Percentiles rank a stretch among this genome's conserved stretches.
Conservation (phyloP, 2,888 invertebrate genomes). For the Tinea trinotella region DNA sequence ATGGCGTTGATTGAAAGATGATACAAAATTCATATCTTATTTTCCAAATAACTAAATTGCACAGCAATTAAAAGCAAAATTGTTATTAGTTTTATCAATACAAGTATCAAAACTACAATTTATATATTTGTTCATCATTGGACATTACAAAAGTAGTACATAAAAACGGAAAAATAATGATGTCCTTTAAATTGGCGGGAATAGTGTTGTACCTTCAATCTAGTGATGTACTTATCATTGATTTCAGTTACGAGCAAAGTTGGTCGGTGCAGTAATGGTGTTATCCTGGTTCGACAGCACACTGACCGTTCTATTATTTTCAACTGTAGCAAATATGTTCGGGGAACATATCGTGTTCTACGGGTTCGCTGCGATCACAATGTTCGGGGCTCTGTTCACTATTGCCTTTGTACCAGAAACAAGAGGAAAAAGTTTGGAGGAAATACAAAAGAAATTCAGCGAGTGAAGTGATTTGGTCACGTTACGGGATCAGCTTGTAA, state of each 20-base stretch:
- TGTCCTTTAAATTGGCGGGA: too few species aligned
- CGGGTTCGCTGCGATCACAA: conserved; percentile 44
- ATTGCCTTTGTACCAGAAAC: conserved; percentile 59
- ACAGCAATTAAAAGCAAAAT: too few species aligned
- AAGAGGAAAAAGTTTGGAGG: conserved; percentile 50
- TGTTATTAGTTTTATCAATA: too few species aligned
- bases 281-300: conserved; percentile 55
- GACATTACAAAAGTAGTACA: too few species aligned
- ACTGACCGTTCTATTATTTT: conserved; percentile 30
- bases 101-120: too few species aligned
- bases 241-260: conserved; percentile 42
- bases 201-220: neutral
- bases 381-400: conserved; percentile 48
- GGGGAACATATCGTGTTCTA: conserved; percentile 53
- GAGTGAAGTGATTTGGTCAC: too few species aligned
- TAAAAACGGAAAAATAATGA: too few species aligned
- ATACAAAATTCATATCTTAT: too few species aligned
- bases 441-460: conserved; percentile 32
- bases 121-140: too few species aligned
- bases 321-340: conserved; percentile 27
- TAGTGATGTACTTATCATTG: neutral
- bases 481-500: too few species aligned
- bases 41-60: too few species aligned
- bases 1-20: too few species aligned
- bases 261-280: conserved; percentile 50